phyloP scores from a whole-genome alignment of 2,888 invertebrate species.

The Tetropium fuscum region DNA sequence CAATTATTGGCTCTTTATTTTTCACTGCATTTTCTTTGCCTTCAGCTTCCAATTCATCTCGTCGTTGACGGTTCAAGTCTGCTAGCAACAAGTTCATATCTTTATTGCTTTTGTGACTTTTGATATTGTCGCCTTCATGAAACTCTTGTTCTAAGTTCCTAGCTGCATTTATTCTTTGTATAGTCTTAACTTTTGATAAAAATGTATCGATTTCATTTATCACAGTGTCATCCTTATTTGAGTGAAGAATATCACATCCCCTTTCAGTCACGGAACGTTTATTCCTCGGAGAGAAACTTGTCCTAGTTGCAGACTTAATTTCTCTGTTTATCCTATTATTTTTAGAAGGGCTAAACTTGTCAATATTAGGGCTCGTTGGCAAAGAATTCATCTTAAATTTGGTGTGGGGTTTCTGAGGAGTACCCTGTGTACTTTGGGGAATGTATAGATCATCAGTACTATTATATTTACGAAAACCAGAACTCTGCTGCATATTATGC shows the following conservation, averaged over 20 bases:
- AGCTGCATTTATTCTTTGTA: conserved; percentile 52
- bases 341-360: conserved; percentile 42
- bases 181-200: conserved; percentile 59
- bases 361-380: conserved; percentile 56
- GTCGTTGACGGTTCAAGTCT: neutral
- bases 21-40: conserved; percentile 58
- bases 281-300: conserved; percentile 32
- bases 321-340: conserved; percentile 18
- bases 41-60: conserved; percentile 34
- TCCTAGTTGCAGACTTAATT: conserved; percentile 20
- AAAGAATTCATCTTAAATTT: conserved; percentile 57
- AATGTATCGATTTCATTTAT: conserved; percentile 60
- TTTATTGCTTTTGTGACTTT: neutral
- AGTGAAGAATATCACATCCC: neutral
- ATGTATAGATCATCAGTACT: conserved; percentile 55
- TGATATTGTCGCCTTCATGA: conserved; percentile 20
- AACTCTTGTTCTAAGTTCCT: conserved; percentile 55
- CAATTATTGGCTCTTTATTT: conserved; percentile 45
- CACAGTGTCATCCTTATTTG: conserved; percentile 36
- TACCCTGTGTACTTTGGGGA: conserved; percentile 58
- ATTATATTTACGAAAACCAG: conserved; percentile 48
- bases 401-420: conserved; percentile 61
- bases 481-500: conserved; percentile 35
- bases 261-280: too few species aligned
- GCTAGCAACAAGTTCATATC: neutral